Evolutionary conservation across 2,797 vertebrate genomes (phyloP).

Genomic region (Galaxias olidus): DNA sequence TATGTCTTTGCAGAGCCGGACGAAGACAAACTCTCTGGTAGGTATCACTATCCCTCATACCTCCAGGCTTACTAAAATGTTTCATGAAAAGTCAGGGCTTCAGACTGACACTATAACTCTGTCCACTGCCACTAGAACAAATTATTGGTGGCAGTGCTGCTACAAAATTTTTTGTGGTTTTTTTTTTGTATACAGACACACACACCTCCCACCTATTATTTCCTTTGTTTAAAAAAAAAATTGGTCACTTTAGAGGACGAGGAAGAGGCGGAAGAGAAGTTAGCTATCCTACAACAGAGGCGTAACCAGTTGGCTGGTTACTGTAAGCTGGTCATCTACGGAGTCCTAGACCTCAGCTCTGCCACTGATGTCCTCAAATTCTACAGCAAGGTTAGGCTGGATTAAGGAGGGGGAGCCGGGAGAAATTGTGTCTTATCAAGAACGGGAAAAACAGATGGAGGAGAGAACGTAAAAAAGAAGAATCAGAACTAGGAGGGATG

Average conservation of each 20-base stretch:
- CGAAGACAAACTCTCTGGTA: slow-evolving; percentile 45
- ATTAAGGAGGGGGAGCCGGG: too few species aligned
- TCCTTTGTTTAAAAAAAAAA: slow-evolving; percentile 20
- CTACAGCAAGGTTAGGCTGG: slow-evolving; percentile 80
- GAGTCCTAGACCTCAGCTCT: slow-evolving; percentile 79
- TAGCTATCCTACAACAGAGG: slow-evolving; percentile 72
- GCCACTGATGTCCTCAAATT: slow-evolving; percentile 86
- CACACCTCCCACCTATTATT: not conserved
- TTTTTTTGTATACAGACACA: not conserved
- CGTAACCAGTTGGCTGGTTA: slow-evolving; percentile 84
- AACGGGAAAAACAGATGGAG: not conserved
- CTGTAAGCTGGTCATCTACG: slow-evolving; percentile 84
- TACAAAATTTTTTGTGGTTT: too few species aligned
- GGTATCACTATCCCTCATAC: not conserved
- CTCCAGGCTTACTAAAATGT: not conserved
- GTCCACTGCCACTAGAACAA: not conserved
- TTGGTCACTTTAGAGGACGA: slow-evolving; percentile 37
- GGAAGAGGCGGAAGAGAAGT: slow-evolving; percentile 68
- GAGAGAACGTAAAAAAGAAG: not conserved
- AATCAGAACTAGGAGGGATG: not conserved
- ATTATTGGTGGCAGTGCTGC: too few species aligned
- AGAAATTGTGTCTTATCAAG: not conserved
- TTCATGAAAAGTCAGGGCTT: not conserved
- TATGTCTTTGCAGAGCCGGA: slow-evolving; percentile 77
- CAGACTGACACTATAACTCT: too few species aligned